phyloP scores from a whole-genome alignment of 2,888 invertebrate genomes.

The Mantis religiosa region DNA sequence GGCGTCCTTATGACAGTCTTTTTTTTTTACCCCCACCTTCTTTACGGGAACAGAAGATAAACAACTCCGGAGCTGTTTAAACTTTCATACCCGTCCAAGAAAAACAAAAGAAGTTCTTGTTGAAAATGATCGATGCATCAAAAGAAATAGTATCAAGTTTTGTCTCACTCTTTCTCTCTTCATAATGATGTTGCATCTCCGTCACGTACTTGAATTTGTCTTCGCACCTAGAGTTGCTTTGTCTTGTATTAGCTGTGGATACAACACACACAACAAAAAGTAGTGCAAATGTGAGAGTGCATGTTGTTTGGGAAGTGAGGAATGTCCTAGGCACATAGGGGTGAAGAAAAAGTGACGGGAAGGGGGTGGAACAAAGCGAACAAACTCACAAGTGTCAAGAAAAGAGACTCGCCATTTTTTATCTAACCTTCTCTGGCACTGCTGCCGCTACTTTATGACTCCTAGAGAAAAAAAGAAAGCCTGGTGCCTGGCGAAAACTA shows the following conservation, averaged over 20 bases:
- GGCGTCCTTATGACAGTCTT: not conserved
- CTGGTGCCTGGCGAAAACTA: not conserved
- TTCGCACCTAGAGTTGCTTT: not conserved
- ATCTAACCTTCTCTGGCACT: not conserved
- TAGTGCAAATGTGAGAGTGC: not conserved
- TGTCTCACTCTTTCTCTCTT: not conserved
- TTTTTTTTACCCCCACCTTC: not conserved
- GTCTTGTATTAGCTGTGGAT: not conserved
- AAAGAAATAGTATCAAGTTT: not conserved
- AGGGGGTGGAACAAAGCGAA: not conserved
- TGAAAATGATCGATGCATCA: not conserved
- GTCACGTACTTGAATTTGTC: not conserved
- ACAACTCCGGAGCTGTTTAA: not conserved
- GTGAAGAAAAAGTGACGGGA: too few relatives aligned
- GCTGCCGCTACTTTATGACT: not conserved
- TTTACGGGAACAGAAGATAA: not conserved
- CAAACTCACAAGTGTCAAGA: constrained; percentile 5
- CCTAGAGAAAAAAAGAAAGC: not conserved
- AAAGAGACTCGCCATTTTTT: not conserved
- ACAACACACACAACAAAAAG: not conserved
- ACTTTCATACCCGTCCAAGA: not conserved
- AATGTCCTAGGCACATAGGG: not conserved
- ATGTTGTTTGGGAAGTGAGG: not conserved
- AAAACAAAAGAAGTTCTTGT: not conserved
- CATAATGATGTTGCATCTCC: not conserved